Percentiles rank a stretch among this genome's conserved stretches.
Evolutionary conservation across 2,888 invertebrate species (phyloP).

Genomic region (Sipha maydis): DNA sequence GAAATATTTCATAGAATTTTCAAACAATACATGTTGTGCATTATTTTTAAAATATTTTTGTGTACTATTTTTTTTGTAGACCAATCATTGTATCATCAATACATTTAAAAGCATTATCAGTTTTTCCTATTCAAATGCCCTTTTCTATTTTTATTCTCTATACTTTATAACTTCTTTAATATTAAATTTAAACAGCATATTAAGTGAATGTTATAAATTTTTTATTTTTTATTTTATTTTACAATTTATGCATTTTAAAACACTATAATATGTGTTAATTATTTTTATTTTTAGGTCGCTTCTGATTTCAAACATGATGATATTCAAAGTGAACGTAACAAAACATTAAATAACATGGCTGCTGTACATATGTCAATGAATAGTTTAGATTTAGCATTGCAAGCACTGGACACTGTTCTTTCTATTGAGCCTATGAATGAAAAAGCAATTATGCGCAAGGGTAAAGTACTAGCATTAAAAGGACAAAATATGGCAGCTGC

Average conservation of each 20-base stretch:
- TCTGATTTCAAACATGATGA: conserved; percentile 73
- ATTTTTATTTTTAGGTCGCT: conserved; percentile 67
- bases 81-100: too few relatives aligned
- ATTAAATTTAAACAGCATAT: background rate
- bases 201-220: background rate
- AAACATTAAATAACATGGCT: conserved; percentile 91
- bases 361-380: conserved; percentile 90
- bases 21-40: too few relatives aligned
- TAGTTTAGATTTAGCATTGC: conserved; percentile 84
- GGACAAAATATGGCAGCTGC: conserved; percentile 79
- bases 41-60: too few relatives aligned
- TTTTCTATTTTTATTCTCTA: too few relatives aligned
- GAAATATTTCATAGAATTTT: too few relatives aligned
- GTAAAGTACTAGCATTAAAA: conserved; percentile 76
- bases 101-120: too few relatives aligned
- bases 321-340: conserved; percentile 81
- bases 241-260: background rate
- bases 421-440: conserved; percentile 87
- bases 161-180: background rate
- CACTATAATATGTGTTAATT: background rate
- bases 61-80: too few relatives aligned
- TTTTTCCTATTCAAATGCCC: too few relatives aligned
- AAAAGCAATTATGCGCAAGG: conserved; percentile 90
- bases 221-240: background rate
- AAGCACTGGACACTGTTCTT: conserved; percentile 84